Evolutionary conservation across 2,888 invertebrate species (phyloP).

Genomic region (Drosophila kambysellisi): DNA sequence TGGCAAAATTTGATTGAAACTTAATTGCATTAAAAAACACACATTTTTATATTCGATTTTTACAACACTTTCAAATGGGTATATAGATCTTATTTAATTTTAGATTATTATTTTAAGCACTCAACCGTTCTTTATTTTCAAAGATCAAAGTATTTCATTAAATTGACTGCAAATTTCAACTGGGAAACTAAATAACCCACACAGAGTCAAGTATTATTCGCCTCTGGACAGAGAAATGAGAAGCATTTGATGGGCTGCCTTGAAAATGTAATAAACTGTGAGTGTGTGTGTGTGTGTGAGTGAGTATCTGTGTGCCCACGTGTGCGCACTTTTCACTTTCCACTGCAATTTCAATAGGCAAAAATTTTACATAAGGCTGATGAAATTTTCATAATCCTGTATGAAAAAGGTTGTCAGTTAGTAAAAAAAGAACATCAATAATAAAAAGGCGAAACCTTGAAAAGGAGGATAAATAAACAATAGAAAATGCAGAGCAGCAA

Average conservation of each 20-base stretch:
- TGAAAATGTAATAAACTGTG: conserved; percentile 72
- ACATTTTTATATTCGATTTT: background rate
- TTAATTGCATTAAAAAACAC: background rate
- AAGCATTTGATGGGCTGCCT: conserved; percentile 70
- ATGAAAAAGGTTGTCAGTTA: conserved; percentile 38
- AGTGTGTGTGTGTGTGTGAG: conserved; percentile 12
- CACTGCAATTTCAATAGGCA: conserved; percentile 59
- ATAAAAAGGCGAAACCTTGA: background rate
- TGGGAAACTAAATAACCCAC: conserved; percentile 15
- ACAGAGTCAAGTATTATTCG: conserved; percentile 42
- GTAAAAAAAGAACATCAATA: background rate
- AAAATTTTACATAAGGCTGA: conserved; percentile 69
- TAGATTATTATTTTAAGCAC: background rate
- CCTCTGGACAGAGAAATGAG: conserved; percentile 5
- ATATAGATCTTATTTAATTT: background rate
- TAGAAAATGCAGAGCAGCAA: background rate
- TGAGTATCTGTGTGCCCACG: conserved; percentile 7
- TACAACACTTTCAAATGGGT: background rate
- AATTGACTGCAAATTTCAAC: conserved; percentile 9
- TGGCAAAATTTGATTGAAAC: background rate
- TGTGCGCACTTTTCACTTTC: conserved; percentile 54
- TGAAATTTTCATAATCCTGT: conserved; percentile 65
- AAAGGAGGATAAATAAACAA: conserved; percentile 4
- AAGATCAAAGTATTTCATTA: conserved; percentile 3
- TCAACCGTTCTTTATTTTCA: background rate